A percentile compares a stretch with the other conserved stretches of the same genome.
phyloP scores from a whole-genome alignment of 64 coral and sea anemone genomes.

The Actinia equina region DNA sequence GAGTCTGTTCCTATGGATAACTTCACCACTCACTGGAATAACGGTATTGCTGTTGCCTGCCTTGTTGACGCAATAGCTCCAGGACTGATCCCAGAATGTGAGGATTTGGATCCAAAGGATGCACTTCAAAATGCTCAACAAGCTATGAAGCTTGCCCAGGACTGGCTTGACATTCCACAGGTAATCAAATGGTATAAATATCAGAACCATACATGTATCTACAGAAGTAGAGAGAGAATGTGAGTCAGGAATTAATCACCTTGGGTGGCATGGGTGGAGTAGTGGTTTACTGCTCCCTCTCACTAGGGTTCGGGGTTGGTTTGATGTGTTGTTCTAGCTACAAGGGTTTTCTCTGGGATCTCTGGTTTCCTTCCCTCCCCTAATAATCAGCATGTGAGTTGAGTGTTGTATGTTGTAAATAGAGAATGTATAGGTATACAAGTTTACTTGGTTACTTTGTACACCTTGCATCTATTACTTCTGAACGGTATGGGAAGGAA shows the following conservation, averaged over 20 bases:
- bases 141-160: conserved; percentile 89
- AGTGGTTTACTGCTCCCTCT: no score
- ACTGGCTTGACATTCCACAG: conserved; percentile 91
- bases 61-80: conserved; percentile 96
- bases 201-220: background rate
- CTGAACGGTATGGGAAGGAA: no score
- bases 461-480: no score
- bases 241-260: background rate
- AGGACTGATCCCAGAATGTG: conserved; percentile 86
- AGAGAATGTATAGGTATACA: no score
- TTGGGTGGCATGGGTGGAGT: no score
- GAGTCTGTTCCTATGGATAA: conserved; percentile 97
- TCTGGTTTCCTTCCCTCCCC: no score
- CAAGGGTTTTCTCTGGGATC: no score
- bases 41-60: conserved; percentile 92
- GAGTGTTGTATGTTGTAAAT: no score
- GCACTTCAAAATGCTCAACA: conserved; percentile 75
- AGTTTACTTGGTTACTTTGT: no score
- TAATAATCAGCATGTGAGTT: no score
- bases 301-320: no score
- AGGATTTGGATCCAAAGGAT: conserved; percentile 95
- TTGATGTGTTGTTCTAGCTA: no score
- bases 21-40: conserved; percentile 93
- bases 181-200: conserved; percentile 15
- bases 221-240: background rate